Percentiles rank a stretch among this genome's conserved stretches.
Evolutionary conservation across 2,888 invertebrate species (phyloP).

Genomic region (Quadroppia sp.): DNA sequence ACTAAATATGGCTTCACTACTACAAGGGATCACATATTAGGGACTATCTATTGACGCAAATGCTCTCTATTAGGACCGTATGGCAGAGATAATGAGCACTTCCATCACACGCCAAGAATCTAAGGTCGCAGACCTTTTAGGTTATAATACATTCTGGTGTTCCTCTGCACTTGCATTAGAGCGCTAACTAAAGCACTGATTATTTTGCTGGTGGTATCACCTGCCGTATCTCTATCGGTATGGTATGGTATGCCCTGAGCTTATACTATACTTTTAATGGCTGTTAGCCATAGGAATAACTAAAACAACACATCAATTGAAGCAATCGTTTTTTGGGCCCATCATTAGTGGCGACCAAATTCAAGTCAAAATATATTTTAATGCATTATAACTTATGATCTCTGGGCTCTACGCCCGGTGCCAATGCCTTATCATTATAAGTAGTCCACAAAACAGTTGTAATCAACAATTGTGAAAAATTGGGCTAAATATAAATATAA

Average conservation of each 20-base stretch:
- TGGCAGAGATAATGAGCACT: constrained; percentile 18
- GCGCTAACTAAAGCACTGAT: background rate
- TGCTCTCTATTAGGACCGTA: constrained; percentile 30
- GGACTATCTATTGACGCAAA: constrained; percentile 20
- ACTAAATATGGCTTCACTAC: background rate
- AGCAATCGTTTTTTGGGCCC: background rate
- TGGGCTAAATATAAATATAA: background rate
- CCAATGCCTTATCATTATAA: constrained; percentile 9
- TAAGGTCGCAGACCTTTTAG: constrained; percentile 24
- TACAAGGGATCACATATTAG: background rate
- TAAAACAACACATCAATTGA: constrained; percentile 34
- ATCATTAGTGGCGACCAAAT: constrained; percentile 26
- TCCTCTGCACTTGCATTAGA: background rate
- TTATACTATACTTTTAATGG: constrained; percentile 3
- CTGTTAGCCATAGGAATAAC: background rate
- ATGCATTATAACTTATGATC: background rate
- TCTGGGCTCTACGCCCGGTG: no score
- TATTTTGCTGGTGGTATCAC: constrained; percentile 20
- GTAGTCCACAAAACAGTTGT: constrained; percentile 22
- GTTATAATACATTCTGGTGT: constrained; percentile 6
- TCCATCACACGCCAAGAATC: constrained; percentile 15
- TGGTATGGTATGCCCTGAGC: background rate
- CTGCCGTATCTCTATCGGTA: constrained; percentile 20
- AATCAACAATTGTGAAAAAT: constrained; percentile 21
- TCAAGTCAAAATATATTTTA: background rate